A percentile compares a stretch with the other conserved stretches of the same genome.
Evolutionary conservation across 2,888 invertebrate genomes (phyloP).

Genomic region (Parnassius smintheus): DNA sequence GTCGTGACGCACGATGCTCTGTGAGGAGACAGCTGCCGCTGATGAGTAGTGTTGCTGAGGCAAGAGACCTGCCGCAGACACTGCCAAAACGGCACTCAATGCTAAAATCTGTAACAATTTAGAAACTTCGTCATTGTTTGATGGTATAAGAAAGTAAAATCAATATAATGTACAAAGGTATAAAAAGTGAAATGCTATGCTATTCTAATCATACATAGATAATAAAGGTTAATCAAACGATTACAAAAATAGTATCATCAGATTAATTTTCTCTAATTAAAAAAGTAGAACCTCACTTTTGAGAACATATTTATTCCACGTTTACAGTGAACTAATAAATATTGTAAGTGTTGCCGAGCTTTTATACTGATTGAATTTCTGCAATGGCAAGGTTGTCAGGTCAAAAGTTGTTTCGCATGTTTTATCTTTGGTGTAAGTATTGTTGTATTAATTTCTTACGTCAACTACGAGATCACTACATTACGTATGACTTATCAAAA

Average conservation of each 20-base stretch:
- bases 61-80: slow-evolving; percentile 62
- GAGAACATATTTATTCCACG: slow-evolving; percentile 5
- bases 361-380: slow-evolving; percentile 16
- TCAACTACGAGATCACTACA: too few relatives aligned
- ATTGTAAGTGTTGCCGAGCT: slow-evolving; percentile 3
- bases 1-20: slow-evolving; percentile 56
- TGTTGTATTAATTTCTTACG: not conserved
- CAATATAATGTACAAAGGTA: too few relatives aligned
- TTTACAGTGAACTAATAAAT: slow-evolving; percentile 24
- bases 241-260: too few relatives aligned
- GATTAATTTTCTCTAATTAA: too few relatives aligned
- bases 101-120: slow-evolving; percentile 47
- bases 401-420: slow-evolving; percentile 30
- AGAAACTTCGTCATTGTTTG: too few relatives aligned
- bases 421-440: slow-evolving; percentile 44
- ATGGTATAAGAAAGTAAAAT: too few relatives aligned
- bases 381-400: slow-evolving; percentile 22
- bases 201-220: too few relatives aligned
- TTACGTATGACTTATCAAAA: too few relatives aligned
- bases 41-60: slow-evolving; percentile 31
- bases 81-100: slow-evolving; percentile 63
- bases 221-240: too few relatives aligned
- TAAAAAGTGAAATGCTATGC: not conserved
- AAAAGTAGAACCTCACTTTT: slow-evolving; percentile 2
- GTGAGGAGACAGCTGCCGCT: slow-evolving; percentile 51